These are phyloP conservation scores for Priocnemis perturbator DNA, from an alignment of 2,888 invertebrate genomes.

Conservation along the genomic window DNA sequence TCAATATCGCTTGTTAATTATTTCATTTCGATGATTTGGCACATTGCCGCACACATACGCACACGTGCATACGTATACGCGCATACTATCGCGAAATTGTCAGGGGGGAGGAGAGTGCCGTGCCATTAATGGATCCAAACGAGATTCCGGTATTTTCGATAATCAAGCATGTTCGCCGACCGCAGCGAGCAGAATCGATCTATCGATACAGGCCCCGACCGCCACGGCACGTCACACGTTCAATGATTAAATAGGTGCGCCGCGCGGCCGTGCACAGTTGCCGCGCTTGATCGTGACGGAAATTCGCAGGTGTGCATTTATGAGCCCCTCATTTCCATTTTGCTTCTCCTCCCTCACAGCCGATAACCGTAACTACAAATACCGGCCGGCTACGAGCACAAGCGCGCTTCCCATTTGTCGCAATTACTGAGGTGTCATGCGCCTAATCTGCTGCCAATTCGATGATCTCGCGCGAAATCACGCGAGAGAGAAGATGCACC, in stretches of 20 bases:
- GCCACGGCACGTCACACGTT: neutral
- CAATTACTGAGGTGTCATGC: too few species aligned
- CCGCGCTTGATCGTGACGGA: conserved; percentile 6
- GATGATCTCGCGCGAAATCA: too few species aligned
- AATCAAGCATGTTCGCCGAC: neutral
- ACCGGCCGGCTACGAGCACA: too few species aligned
- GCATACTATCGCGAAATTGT: neutral
- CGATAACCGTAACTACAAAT: too few species aligned
- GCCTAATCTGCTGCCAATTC: too few species aligned
- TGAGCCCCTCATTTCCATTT: conserved; percentile 7
- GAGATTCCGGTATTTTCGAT: conserved; percentile 5
- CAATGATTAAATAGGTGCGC: conserved; percentile 5
- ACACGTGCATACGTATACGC: too few species aligned
- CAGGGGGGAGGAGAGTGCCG: neutral
- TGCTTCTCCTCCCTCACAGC: neutral
- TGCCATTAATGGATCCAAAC: neutral
- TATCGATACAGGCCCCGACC: neutral
- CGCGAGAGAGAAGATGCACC: too few species aligned
- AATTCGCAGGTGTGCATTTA: conserved; percentile 5
- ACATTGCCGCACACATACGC: neutral
- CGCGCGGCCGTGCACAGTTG: neutral
- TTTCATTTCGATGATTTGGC: neutral
- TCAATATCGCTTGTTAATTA: neutral
- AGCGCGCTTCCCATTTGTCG: too few species aligned
- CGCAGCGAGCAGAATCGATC: conserved; percentile 4